These are phyloP conservation scores for Tragelaphus scriptus DNA, from an alignment of 2,113 vertebrate species.

Conservation along the genomic window DNA sequence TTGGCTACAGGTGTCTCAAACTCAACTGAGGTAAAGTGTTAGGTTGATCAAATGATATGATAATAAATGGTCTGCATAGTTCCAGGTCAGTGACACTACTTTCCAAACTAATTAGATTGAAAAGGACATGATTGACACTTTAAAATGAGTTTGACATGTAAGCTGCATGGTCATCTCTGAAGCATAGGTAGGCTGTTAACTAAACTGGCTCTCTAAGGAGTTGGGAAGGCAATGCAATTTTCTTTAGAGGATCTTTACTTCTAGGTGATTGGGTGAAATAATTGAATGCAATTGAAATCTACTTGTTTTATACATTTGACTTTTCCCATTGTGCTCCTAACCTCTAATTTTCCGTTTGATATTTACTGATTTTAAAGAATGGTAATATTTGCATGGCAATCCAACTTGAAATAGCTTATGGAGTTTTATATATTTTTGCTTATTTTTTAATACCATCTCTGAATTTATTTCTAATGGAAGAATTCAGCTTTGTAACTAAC, in stretches of 20 bases:
- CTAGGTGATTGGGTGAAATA: constrained; percentile 60
- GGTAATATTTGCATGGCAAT: not conserved
- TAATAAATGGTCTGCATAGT: constrained; percentile 70
- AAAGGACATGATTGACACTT: constrained; percentile 73
- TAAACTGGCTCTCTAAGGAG: constrained; percentile 70
- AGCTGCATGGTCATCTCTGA: constrained; percentile 70
- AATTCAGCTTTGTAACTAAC: not conserved
- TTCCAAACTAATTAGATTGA: constrained; percentile 77
- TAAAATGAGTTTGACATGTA: constrained; percentile 76
- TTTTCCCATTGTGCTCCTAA: constrained; percentile 13
- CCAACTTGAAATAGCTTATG: not conserved
- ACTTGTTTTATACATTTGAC: constrained; percentile 67
- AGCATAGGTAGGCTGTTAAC: constrained; percentile 70
- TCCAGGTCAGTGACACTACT: constrained; percentile 75
- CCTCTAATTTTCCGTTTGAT: constrained; percentile 33
- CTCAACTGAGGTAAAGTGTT: constrained; percentile 65
- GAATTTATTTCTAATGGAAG: constrained; percentile 16
- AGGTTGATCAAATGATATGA: constrained; percentile 72
- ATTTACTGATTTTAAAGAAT: constrained; percentile 43
- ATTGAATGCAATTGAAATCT: constrained; percentile 58
- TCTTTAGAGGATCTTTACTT: constrained; percentile 67
- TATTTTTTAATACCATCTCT: constrained; percentile 17
- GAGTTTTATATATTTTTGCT: not conserved
- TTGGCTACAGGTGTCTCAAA: constrained; percentile 66
- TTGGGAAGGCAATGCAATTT: constrained; percentile 71